phyloP scores from a whole-genome alignment of 2,113 vertebrate genomes.

The Genyomyrus donnyi region DNA sequence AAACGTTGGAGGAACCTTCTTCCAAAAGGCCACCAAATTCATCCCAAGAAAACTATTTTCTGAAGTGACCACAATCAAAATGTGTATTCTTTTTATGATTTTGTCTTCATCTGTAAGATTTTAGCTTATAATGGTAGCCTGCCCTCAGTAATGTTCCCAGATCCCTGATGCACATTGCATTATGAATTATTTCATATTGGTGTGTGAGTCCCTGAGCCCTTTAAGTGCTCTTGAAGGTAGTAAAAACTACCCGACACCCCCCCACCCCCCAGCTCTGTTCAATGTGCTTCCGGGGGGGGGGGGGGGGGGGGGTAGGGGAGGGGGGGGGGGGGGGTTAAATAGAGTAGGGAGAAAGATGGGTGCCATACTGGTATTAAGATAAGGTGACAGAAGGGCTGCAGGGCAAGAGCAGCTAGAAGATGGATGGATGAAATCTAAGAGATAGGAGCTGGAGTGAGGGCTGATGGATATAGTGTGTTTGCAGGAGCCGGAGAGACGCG shows the following conservation, averaged over 20 bases:
- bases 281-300: background rate
- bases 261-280: background rate
- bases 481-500: too few species aligned
- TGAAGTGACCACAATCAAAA: background rate
- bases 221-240: background rate
- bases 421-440: too few species aligned
- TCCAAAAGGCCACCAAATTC: background rate
- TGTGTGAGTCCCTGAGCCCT: background rate
- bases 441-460: too few species aligned
- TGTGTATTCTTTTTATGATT: background rate
- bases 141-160: background rate
- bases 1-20: background rate
- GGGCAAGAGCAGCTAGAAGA: too few species aligned
- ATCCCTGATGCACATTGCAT: background rate
- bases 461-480: too few species aligned
- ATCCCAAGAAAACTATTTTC: background rate
- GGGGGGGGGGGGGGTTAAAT: too few species aligned
- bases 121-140: background rate
- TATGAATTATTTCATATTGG: background rate
- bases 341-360: too few species aligned
- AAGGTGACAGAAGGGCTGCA: too few species aligned
- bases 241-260: background rate
- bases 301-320: too few species aligned
- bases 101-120: background rate
- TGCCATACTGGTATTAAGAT: too few species aligned